Base-by-base conservation (phyloP, 1,140 invertebrate genomes). In the Alviniconcha marisindica region DNA sequence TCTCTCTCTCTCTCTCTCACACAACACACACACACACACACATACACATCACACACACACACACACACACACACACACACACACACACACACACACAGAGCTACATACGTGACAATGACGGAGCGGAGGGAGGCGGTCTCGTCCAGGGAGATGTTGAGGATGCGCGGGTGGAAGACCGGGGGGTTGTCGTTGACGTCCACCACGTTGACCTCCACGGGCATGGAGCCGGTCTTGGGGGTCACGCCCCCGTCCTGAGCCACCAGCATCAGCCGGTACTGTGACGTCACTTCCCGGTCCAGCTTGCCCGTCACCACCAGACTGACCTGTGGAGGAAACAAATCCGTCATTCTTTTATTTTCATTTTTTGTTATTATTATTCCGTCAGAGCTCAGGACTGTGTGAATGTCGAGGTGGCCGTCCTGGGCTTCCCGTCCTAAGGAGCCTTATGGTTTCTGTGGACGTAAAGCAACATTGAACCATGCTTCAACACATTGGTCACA, bases 241-340 rank as follows among this genome's bases (percentile, higher is more conserved):
- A 21, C 33, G 1, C 90, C 91, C 15, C 87, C 87, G 79, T 92
- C 98, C 18, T 95, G 96, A 4, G 97, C 98, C 42, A 96, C 94
- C 28, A 99, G 95, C 1, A 94, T 95, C 83, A 99, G 93, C 82
- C 94, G 94, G 93, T 98, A 98, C 77, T 94, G 94, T 91, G 96
- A 95, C 31, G 94, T 92, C 28, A 93, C 95, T 94, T 98, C 98
- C 56, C 97, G 95, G 92, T 99, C 97, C 0, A 97, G 80, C 21
- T 48, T 31, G 24, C 69, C 42, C 24, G 40, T 76, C 28, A 87
- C 76, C 38, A 87, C 33, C 28, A 87, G 82, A 36, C 60, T 87
- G 42, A 87, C 82, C 83, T 84, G 79, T 31, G 66, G 18, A 60
- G 31, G 31, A 66, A 51, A 51, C 14, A n/a, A n/a, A n/a, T n/a